Percentiles rank a stretch among this genome's conserved stretches.
Evolutionary conservation across 2,113 vertebrate genomes (phyloP).

Genomic region (Sphaerodactylus townsendi): DNA sequence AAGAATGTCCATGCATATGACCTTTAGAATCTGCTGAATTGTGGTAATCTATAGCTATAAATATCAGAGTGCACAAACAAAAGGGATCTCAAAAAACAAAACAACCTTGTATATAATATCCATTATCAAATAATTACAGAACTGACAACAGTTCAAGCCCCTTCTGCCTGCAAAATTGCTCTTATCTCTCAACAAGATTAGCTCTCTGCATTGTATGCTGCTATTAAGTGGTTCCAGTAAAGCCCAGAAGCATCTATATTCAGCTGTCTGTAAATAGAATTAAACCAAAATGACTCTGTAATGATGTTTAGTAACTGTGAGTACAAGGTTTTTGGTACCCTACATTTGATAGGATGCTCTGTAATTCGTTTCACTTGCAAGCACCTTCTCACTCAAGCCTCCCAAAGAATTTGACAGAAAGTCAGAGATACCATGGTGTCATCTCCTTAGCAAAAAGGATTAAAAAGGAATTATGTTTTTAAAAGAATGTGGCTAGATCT

Average conservation of each 20-base stretch:
- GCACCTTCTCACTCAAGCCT: neutral
- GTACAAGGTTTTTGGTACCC: neutral
- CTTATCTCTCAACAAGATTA: neutral
- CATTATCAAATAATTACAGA: neutral
- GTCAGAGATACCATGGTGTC: neutral
- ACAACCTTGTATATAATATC: neutral
- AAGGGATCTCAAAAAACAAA: neutral
- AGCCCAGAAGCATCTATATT: neutral
- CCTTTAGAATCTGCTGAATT: neutral
- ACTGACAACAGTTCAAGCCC: neutral
- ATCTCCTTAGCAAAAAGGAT: neutral
- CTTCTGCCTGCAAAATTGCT: neutral
- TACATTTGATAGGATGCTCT: neutral
- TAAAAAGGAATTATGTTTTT: neutral
- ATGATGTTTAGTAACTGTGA: neutral
- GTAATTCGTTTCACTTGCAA: neutral
- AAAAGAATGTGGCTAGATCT: neutral
- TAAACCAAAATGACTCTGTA: neutral
- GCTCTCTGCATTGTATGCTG: neutral
- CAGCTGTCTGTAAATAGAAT: neutral
- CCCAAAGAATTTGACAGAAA: neutral
- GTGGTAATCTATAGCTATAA: neutral
- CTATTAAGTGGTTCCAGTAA: neutral
- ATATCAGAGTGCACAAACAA: neutral
- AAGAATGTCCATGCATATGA: neutral